phyloP scores from a whole-genome alignment of 2,888 invertebrate species.

The Rosalia funebris region DNA sequence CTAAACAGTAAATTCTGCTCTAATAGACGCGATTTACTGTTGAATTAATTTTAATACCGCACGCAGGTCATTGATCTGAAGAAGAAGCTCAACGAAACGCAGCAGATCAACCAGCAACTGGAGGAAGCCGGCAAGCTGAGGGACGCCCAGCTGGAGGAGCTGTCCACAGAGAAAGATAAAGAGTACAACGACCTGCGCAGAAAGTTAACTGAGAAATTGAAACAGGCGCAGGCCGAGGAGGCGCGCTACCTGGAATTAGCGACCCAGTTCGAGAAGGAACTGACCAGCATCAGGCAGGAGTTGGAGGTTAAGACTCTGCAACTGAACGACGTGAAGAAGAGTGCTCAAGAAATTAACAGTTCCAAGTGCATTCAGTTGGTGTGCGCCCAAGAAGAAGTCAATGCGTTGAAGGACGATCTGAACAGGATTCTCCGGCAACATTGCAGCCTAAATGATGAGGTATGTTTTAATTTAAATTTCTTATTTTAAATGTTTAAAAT shows the following conservation, averaged over 20 bases:
- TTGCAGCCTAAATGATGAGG: slow-evolving; percentile 51
- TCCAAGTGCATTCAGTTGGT: slow-evolving; percentile 45
- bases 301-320: slow-evolving; percentile 44
- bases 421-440: slow-evolving; percentile 52
- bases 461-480: slow-evolving; percentile 27
- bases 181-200: slow-evolving; percentile 42
- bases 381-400: slow-evolving; percentile 54
- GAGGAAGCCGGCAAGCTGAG: slow-evolving; percentile 41
- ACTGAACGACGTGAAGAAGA: slow-evolving; percentile 46
- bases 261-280: slow-evolving; percentile 46
- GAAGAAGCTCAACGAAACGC: slow-evolving; percentile 45
- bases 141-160: slow-evolving; percentile 34
- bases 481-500: too few relatives aligned
- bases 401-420: slow-evolving; percentile 53
- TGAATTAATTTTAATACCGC: too few relatives aligned
- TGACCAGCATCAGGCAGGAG: slow-evolving; percentile 42
- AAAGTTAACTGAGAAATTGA: slow-evolving; percentile 48
- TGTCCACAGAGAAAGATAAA: slow-evolving; percentile 43
- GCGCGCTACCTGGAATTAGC: slow-evolving; percentile 39
- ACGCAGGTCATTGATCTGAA: slow-evolving; percentile 51
- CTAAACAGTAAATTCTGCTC: not conserved
- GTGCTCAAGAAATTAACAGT: slow-evolving; percentile 43
- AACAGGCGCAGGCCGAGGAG: slow-evolving; percentile 37
- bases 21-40: not conserved
- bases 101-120: slow-evolving; percentile 40